phyloP scores from a whole-genome alignment of 1,140 invertebrate genomes.

The Planococcus citri region DNA sequence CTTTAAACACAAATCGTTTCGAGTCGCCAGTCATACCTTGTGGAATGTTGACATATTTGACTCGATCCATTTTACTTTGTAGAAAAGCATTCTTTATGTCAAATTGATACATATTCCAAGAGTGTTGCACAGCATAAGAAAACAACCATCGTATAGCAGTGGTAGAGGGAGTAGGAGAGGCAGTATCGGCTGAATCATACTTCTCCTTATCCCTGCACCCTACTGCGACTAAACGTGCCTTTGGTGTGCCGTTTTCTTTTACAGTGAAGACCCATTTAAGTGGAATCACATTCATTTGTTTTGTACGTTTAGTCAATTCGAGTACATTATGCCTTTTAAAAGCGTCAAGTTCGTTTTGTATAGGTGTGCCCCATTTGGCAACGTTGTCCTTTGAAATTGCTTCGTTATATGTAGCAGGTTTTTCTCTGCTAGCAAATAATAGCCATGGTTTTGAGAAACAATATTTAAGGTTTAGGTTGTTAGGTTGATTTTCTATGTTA shows the following conservation, averaged over 20 bases:
- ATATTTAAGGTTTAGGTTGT: too few relatives aligned
- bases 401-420: too few relatives aligned
- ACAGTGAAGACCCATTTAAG: background rate
- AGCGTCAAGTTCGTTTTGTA: background rate
- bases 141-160: background rate
- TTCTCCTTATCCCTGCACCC: background rate
- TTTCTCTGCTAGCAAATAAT: too few relatives aligned
- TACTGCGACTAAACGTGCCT: background rate
- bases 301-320: background rate
- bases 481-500: too few relatives aligned
- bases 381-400: too few relatives aligned
- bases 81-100: background rate
- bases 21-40: background rate
- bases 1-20: background rate
- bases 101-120: background rate
- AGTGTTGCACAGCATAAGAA: background rate
- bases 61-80: background rate
- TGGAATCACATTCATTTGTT: background rate
- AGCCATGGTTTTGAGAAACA: too few relatives aligned
- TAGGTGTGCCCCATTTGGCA: background rate
- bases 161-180: background rate
- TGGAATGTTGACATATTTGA: background rate
- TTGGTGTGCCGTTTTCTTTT: background rate
- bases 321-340: background rate
- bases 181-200: background rate